Evolutionary conservation across 2,113 vertebrate genomes (phyloP).

Genomic region (Sigmodon hispidus): DNA sequence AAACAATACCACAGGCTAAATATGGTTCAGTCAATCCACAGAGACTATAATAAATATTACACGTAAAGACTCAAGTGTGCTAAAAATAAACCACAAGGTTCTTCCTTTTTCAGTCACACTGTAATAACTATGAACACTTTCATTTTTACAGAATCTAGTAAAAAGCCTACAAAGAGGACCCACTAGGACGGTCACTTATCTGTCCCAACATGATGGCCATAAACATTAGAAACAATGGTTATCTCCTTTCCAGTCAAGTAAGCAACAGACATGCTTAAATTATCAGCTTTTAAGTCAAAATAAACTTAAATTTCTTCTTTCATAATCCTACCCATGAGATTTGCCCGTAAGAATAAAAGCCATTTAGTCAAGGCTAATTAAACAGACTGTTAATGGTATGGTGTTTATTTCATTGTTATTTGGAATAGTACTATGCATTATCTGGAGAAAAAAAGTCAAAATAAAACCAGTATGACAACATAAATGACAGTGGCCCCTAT

Average conservation of each 20-base stretch:
- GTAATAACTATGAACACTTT: neutral
- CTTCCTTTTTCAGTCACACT: neutral
- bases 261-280: neutral
- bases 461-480: neutral
- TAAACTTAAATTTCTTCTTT: neutral
- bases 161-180: neutral
- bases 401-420: neutral
- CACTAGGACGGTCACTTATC: accelerated
- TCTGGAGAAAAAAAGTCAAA: neutral
- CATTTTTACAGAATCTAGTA: neutral
- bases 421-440: neutral
- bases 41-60: neutral
- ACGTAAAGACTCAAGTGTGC: neutral
- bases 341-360: neutral
- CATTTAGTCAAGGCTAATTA: neutral
- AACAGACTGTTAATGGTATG: neutral
- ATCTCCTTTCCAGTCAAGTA: neutral
- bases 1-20: neutral
- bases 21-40: neutral
- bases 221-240: neutral
- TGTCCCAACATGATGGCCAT: neutral
- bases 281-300: neutral
- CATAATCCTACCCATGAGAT: neutral
- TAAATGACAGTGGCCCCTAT: neutral
- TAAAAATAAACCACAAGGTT: neutral